Percentiles rank a stretch among this genome's conserved stretches.
Conservation (phyloP, 2,888 invertebrate species). For the Galerucella nymphaeae region DNA sequence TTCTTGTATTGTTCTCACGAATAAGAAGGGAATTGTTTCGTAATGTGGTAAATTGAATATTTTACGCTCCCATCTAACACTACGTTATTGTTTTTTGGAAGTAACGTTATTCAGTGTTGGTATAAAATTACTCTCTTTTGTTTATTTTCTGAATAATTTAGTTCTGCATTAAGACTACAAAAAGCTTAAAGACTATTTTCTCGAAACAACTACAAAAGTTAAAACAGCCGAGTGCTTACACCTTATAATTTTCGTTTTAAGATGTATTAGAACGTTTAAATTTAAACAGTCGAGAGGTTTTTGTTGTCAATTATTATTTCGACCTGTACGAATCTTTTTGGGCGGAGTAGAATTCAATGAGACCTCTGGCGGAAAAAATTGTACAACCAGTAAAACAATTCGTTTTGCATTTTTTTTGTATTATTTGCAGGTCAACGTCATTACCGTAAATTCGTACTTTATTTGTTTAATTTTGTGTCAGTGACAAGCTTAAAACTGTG, state of each 20-base stretch:
- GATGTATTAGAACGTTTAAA: not conserved
- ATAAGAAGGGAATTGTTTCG: slow-evolving; percentile 7
- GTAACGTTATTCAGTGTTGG: not conserved
- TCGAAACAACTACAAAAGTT: not conserved
- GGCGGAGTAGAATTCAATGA: too few species aligned
- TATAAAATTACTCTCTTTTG: not conserved
- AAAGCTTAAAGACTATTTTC: not conserved
- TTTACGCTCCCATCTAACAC: slow-evolving; percentile 4
- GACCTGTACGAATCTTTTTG: too few species aligned
- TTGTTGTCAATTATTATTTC: slow-evolving; percentile 4
- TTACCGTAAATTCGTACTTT: too few species aligned
- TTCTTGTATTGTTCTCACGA: slow-evolving; percentile 11
- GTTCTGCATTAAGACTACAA: slow-evolving; percentile 9
- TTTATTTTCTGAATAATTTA: slow-evolving; percentile 15
- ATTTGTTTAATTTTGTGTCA: too few species aligned
- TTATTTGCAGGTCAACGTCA: too few species aligned
- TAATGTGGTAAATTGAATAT: slow-evolving; percentile 16
- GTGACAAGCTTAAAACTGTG: too few species aligned
- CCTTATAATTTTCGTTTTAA: not conserved
- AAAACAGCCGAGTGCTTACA: not conserved
- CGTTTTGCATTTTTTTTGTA: too few species aligned
- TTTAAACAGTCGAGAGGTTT: not conserved
- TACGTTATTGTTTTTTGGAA: slow-evolving; percentile 2
- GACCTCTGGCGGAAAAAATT: too few species aligned
- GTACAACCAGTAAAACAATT: too few species aligned